phyloP scores from a whole-genome alignment of 2,113 vertebrate species.

The Prunella fulvescens region DNA sequence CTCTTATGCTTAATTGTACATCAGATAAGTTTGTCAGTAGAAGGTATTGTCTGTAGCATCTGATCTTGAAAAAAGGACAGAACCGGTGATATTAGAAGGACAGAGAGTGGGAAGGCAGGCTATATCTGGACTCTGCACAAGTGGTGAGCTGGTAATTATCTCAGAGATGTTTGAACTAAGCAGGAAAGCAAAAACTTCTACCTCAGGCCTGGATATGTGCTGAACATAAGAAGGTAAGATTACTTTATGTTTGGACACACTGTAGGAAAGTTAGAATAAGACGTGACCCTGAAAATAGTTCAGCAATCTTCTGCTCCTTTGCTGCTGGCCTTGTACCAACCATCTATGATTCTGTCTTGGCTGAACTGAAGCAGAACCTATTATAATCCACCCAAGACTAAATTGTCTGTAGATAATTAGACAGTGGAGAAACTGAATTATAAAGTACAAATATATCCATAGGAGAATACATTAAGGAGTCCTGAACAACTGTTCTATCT shows the following conservation, averaged over 20 bases:
- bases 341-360: neutral
- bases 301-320: neutral
- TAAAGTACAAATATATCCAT: conserved; percentile 15
- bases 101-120: neutral
- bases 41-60: neutral
- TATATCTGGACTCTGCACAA: neutral
- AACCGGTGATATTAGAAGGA: neutral
- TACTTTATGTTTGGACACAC: neutral
- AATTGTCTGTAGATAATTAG: conserved; percentile 36
- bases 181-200: neutral
- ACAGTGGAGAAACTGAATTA: conserved; percentile 11
- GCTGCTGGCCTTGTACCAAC: conserved; percentile 2
- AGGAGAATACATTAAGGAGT: neutral
- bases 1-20: neutral
- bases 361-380: conserved; percentile 45
- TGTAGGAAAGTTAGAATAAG: neutral
- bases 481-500: neutral
- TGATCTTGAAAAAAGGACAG: neutral
- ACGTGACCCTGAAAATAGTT: conserved; percentile 36
- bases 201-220: neutral
- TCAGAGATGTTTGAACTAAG: neutral
- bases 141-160: neutral
- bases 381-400: conserved; percentile 32
- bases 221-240: neutral
- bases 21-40: neutral